Evolutionary conservation across 2,797 vertebrate species (phyloP), one percentile per base, ranked within the genome.

Genomic region (Parambassis ranga): DNA sequence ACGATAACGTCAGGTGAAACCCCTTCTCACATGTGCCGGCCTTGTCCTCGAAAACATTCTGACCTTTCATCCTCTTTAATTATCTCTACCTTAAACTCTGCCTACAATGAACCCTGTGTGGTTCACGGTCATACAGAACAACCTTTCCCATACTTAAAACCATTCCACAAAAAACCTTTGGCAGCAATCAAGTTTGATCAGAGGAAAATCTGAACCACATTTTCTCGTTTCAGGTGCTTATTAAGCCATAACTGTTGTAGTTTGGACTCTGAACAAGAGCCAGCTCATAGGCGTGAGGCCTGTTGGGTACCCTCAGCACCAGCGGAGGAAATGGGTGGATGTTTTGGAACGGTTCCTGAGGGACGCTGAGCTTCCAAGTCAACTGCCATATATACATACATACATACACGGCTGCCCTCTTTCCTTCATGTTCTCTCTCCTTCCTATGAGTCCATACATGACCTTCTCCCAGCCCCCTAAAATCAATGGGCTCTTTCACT

Each of bases 401-500:
- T 51, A 65, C 66, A 61, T 65, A 73, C 50, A 77, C 58, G 71
- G 65, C 53, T 55, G 43, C 57, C 48, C 51, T 52, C 15, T n/a
- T 41, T 39, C 41, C 15, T 58, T 57, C 47, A 15, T 60, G 55
- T 24, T 75, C 69, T 53, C 52, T 56, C 46, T 48, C 58, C 67
- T 55, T 71, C 61, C 20, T 78, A 14, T 73, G 31, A 70, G 71
- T 71, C 43, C 71, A 85, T 76, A 73, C 61, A 56, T 81, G 81
- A 84, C 81, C 69, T 78, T 71, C 80, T 63, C 70, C 72, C 70
- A 75, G 59, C 66, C n/a, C 58, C 59, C 51, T 6, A 32, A 78
- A 89, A 78, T 90, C 89, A 89, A 91, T 89, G 84, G 86, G 78
- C 65, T 71, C 87, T 90, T 91, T 92, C 83, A 92, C 82, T 53